Percentiles rank a stretch among this genome's conserved stretches.
phyloP scores from a whole-genome alignment of 2,113 vertebrate species.

The Saimiri boliviensis region DNA sequence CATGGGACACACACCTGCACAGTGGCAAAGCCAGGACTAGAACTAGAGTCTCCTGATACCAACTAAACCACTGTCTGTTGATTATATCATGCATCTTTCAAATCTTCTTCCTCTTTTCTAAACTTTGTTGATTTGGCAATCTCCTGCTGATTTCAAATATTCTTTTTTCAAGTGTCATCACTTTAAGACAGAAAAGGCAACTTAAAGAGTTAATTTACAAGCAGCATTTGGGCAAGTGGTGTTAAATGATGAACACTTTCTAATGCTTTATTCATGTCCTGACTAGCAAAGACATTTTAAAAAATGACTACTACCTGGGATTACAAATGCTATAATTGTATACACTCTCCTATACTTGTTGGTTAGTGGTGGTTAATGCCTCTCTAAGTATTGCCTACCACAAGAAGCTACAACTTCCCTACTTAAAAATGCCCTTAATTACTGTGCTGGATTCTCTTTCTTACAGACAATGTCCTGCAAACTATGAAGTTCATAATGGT shows the following conservation, averaged over 20 bases:
- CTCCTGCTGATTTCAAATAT: background rate
- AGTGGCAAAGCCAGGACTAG: background rate
- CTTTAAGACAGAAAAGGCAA: constrained; percentile 22
- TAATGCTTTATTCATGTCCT: background rate
- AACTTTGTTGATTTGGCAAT: constrained; percentile 22
- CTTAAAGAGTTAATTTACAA: background rate
- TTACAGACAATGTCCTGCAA: background rate
- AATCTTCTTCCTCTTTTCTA: background rate
- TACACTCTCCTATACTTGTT: background rate
- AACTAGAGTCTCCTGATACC: background rate
- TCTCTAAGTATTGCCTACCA: background rate
- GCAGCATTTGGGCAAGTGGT: background rate
- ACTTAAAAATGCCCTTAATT: background rate
- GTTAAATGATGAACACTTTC: background rate
- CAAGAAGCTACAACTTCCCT: constrained; percentile 1
- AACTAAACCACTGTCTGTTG: background rate
- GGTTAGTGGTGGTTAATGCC: background rate
- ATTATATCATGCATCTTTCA: background rate
- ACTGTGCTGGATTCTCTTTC: background rate
- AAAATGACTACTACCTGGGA: constrained; percentile 16
- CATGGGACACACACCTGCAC: background rate
- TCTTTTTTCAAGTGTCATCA: background rate
- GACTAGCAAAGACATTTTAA: background rate
- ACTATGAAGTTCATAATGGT: background rate
- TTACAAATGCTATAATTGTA: background rate